phyloP scores from a whole-genome alignment of 2,113 vertebrate species.

The Merops nubicus region DNA sequence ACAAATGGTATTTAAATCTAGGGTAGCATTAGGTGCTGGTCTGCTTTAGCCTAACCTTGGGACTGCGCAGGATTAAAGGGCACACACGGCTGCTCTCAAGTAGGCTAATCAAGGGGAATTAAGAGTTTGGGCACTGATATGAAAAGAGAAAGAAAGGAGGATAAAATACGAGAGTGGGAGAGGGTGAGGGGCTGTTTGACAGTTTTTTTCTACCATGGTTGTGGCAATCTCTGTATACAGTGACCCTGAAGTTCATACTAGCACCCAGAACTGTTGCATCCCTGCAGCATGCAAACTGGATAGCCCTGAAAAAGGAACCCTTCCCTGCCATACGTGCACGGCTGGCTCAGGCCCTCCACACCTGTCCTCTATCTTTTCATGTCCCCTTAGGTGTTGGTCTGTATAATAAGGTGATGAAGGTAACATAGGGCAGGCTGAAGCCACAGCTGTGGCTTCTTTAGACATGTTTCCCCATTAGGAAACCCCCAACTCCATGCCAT shows the following conservation, averaged over 20 bases:
- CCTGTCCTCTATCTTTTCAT: neutral
- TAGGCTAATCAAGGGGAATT: neutral
- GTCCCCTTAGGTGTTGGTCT: neutral
- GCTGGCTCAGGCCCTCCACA: neutral
- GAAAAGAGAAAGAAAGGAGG: neutral
- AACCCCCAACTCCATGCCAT: fast-evolving
- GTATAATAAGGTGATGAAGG: neutral
- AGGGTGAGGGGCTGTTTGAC: neutral
- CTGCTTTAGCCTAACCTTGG: neutral
- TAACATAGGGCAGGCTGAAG: neutral
- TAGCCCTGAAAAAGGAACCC: neutral
- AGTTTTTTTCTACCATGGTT: neutral
- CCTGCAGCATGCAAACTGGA: fast-evolving
- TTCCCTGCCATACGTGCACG: fast-evolving
- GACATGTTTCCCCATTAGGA: neutral
- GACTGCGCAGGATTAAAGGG: neutral
- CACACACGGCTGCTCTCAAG: neutral
- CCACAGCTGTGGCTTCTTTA: fast-evolving
- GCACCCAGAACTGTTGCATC: neutral
- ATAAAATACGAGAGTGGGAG: neutral
- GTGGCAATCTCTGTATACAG: neutral
- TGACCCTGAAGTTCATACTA: neutral
- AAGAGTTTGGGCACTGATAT: neutral
- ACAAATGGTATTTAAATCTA: neutral
- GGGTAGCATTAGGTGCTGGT: neutral